A percentile compares a stretch with the other conserved stretches of the same genome.
phyloP scores from a whole-genome alignment of 2,888 invertebrate genomes.

The Zhuqinia jingwanae region DNA sequence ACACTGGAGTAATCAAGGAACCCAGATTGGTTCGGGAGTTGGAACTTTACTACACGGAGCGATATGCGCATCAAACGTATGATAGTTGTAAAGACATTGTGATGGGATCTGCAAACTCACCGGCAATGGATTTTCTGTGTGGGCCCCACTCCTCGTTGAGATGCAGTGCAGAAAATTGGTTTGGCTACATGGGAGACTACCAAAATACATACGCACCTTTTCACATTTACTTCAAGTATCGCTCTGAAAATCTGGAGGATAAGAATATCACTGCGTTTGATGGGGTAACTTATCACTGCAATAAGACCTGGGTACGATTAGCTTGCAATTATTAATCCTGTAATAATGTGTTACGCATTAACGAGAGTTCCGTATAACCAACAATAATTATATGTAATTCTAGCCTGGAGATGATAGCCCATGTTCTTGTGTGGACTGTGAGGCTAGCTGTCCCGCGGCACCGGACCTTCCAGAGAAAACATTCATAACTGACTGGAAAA shows the following conservation, averaged over 20 bases:
- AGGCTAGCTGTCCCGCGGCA: slow-evolving; percentile 87
- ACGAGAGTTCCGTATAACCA: no score
- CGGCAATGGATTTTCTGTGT: slow-evolving; percentile 90
- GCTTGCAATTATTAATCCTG: no score
- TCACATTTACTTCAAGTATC: slow-evolving; percentile 84
- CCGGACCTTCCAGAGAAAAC: slow-evolving; percentile 86
- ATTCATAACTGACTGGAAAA: slow-evolving; percentile 85
- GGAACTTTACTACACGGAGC: slow-evolving; percentile 80
- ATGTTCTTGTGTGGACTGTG: slow-evolving; percentile 95
- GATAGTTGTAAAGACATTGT: slow-evolving; percentile 90
- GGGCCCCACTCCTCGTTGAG: slow-evolving; percentile 85
- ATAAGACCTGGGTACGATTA: slow-evolving; percentile 60
- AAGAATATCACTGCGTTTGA: slow-evolving; percentile 56
- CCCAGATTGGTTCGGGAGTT: slow-evolving; percentile 33
- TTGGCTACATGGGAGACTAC: slow-evolving; percentile 74
- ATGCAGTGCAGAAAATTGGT: slow-evolving; percentile 82
- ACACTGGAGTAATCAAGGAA: neutral
- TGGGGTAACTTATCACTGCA: slow-evolving; percentile 70
- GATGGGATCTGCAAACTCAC: slow-evolving; percentile 88
- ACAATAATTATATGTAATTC: slow-evolving; percentile 79
- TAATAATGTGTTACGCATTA: no score
- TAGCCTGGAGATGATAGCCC: slow-evolving; percentile 83
- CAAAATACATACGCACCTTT: slow-evolving; percentile 82
- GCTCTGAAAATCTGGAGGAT: neutral
- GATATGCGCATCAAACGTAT: slow-evolving; percentile 86